phyloP scores from a whole-genome alignment of 2,888 invertebrate genomes.

The Octonoba sinensis region DNA sequence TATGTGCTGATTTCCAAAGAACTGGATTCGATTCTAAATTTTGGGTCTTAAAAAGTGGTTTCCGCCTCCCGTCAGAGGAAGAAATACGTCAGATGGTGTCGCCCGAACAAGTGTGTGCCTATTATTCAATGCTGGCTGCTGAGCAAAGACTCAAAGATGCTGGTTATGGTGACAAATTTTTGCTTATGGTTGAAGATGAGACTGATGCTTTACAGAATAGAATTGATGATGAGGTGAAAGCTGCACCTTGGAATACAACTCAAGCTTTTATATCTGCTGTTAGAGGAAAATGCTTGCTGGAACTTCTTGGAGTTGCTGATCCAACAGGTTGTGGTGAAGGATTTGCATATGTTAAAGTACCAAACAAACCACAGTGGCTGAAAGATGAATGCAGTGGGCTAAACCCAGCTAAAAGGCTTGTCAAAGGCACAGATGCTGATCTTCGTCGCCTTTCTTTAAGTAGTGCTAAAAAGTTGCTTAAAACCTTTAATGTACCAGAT shows the following conservation, averaged over 20 bases:
- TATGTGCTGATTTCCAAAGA: constrained; percentile 97
- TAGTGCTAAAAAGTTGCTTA: constrained; percentile 92
- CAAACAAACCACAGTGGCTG: constrained; percentile 82
- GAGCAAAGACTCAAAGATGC: constrained; percentile 91
- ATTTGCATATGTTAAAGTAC: constrained; percentile 74
- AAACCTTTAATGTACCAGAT: constrained; percentile 97
- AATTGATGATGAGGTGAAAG: constrained; percentile 91
- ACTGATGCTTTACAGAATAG: constrained; percentile 92
- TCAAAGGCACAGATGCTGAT: constrained; percentile 99
- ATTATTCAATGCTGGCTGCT: constrained; percentile 97
- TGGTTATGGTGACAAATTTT: constrained; percentile 94
- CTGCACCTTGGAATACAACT: constrained; percentile 75
- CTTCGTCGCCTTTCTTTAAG: constrained; percentile 92
- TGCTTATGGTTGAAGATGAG: constrained; percentile 95
- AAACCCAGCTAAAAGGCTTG: constrained; percentile 92
- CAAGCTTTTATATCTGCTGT: constrained; percentile 73
- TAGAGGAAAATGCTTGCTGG: constrained; percentile 74
- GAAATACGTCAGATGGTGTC: constrained; percentile 98
- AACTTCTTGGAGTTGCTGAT: constrained; percentile 74
- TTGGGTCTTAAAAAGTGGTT: constrained; percentile 96
- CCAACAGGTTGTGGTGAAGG: constrained; percentile 75
- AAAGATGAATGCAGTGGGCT: constrained; percentile 89
- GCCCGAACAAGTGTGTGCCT: constrained; percentile 98
- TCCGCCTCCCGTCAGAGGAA: constrained; percentile 95
- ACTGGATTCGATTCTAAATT: constrained; percentile 87